A percentile compares a stretch with the other conserved stretches of the same genome.
Evolutionary conservation across 2,888 invertebrate genomes (phyloP).

Genomic region (Phaedon cochleariae): DNA sequence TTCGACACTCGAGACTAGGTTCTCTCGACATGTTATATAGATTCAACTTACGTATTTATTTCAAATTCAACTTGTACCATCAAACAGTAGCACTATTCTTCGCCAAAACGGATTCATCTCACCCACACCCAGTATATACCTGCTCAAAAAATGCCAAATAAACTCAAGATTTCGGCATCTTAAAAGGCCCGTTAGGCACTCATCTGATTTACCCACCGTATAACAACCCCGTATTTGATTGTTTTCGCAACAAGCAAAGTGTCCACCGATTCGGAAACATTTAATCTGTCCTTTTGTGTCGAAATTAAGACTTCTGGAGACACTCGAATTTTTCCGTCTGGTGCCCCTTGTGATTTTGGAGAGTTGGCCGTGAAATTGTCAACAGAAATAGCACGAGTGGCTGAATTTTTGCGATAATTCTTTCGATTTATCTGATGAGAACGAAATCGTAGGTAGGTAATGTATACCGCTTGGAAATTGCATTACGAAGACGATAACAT

Average conservation of each 20-base stretch:
- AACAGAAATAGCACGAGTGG: not conserved
- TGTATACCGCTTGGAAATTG: no score
- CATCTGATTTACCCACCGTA: slow-evolving; percentile 25
- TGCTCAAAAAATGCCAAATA: slow-evolving; percentile 6
- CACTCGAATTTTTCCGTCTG: slow-evolving; percentile 40
- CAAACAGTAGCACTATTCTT: no score
- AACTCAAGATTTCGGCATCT: slow-evolving; percentile 18
- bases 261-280: slow-evolving; percentile 44
- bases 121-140: not conserved
- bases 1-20: no score
- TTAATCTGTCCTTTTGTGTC: slow-evolving; percentile 41
- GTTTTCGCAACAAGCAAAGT: slow-evolving; percentile 41
- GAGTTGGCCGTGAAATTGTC: slow-evolving; percentile 2
- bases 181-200: slow-evolving; percentile 15
- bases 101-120: no score
- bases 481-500: no score
- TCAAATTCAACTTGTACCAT: no score
- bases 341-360: slow-evolving; percentile 16
- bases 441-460: no score
- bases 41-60: no score
- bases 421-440: no score
- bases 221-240: slow-evolving; percentile 27
- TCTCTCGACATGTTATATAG: no score
- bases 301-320: slow-evolving; percentile 36
- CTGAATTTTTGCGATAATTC: not conserved